Base-by-base conservation (phyloP, 1,140 invertebrate species). In the Ladona fulva region DNA sequence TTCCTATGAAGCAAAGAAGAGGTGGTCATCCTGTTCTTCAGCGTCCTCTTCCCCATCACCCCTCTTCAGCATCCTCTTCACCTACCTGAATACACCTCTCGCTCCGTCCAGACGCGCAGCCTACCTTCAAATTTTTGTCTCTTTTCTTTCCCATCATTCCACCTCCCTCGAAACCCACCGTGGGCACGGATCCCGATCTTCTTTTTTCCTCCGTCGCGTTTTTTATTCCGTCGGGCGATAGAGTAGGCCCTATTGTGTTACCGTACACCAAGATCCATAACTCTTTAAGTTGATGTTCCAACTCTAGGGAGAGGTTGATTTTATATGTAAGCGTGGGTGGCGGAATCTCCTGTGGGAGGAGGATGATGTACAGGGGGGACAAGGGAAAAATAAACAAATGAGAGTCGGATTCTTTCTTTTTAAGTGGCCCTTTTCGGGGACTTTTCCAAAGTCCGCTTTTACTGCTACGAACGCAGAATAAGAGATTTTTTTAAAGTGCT, bases 241-340 rank as follows among this genome's bases (percentile, higher is more conserved):
- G 52, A 66, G 52, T 66, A 5, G 52, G 5, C 52, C n/a, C 52
- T 66, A 66, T 66, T 66, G 14, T 22, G 52, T 66, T 66, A 16
- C 52, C 52, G 12, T 66, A 22, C 52, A 66, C 52, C 52, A 12
- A 22, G 52, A 19, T 66, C 52, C 52, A 66, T 66, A 66, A 66
- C 52, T 66, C 52, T 66, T 66, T 66, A 22, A 66, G 52, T 66
- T 66, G 52, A 66, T 66, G 52, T 66, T 66, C 52, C 52, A 66
- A 66, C 52, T 66, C n/a, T 66, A 16, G 44, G 44, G 19, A 19
- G 44, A 16, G 14, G 14, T 66, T 66, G 52, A 66, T 19, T 52
- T 52, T 52, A 52, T 66, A 66, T 66, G 52, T 16, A 66, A 19
- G 52, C 12, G 52, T 66, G 52, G 52, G 52, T 66, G 52, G 52